phyloP scores from a whole-genome alignment of 2,113 vertebrate species.

The Phaethornis superciliosus region DNA sequence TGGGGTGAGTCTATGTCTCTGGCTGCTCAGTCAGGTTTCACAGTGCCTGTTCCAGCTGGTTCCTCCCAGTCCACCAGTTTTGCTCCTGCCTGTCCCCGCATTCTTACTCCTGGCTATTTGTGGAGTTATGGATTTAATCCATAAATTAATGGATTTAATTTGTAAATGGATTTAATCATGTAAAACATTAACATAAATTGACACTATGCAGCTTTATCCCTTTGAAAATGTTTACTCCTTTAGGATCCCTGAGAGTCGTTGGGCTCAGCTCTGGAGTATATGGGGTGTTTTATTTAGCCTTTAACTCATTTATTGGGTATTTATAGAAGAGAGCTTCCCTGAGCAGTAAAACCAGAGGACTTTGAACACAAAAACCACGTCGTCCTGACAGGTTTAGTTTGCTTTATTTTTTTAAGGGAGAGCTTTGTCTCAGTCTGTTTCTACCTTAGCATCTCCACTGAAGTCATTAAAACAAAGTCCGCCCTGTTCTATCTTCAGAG shows the following conservation, averaged over 20 bases:
- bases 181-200: conserved; percentile 51
- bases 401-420: conserved; percentile 25
- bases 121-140: no score
- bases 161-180: no score
- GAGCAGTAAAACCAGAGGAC: conserved; percentile 38
- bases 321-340: conserved; percentile 44
- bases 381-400: conserved; percentile 59
- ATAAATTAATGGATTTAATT: no score
- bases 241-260: neutral
- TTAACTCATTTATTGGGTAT: conserved; percentile 56
- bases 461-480: neutral
- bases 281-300: conserved; percentile 48
- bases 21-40: neutral
- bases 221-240: conserved; percentile 27
- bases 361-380: neutral
- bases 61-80: neutral
- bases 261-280: neutral
- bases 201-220: conserved; percentile 38
- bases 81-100: neutral
- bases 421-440: neutral
- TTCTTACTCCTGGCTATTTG: conserved; percentile 44
- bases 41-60: neutral
- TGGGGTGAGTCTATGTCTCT: neutral
- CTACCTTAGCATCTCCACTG: neutral
- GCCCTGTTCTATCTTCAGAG: neutral